A percentile compares a stretch with the other conserved stretches of the same genome.
These are phyloP conservation scores for pig (Sus scrofa) DNA, from an alignment of 2,113 vertebrate genomes.

Conservation along the genomic window DNA sequence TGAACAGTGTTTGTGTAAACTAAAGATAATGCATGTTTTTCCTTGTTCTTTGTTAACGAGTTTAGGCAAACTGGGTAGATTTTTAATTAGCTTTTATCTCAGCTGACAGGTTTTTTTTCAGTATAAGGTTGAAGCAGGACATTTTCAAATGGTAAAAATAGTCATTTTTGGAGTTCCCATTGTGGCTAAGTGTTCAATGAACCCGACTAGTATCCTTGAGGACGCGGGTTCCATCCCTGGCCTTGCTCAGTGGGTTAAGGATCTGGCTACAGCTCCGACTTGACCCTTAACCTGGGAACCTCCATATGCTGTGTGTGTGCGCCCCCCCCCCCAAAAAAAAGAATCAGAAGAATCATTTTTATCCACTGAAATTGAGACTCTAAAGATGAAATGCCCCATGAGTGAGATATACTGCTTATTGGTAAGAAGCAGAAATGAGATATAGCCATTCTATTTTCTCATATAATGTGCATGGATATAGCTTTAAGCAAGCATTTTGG, in stretches of 20 bases:
- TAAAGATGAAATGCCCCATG: neutral
- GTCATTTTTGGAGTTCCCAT: neutral
- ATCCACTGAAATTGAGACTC: neutral
- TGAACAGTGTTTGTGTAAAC: neutral
- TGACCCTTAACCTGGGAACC: no score
- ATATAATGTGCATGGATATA: neutral
- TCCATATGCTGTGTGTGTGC: no score
- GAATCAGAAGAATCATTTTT: neutral
- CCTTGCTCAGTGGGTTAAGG: no score
- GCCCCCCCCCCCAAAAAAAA: no score
- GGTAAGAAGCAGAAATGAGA: neutral
- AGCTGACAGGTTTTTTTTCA: neutral
- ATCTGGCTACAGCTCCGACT: no score
- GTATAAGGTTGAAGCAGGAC: neutral
- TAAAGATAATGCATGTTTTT: neutral
- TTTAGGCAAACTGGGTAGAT: neutral
- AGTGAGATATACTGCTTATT: neutral
- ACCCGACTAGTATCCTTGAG: no score
- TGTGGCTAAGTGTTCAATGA: no score
- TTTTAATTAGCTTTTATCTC: conserved; percentile 30
- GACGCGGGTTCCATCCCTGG: no score
- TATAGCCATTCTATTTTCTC: neutral
- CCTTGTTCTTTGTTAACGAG: neutral
- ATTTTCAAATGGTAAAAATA: conserved; percentile 16
- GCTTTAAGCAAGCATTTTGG: neutral